These are phyloP conservation scores for Idaea aversata DNA, from an alignment of 2,888 invertebrate species.

Conservation along the genomic window DNA sequence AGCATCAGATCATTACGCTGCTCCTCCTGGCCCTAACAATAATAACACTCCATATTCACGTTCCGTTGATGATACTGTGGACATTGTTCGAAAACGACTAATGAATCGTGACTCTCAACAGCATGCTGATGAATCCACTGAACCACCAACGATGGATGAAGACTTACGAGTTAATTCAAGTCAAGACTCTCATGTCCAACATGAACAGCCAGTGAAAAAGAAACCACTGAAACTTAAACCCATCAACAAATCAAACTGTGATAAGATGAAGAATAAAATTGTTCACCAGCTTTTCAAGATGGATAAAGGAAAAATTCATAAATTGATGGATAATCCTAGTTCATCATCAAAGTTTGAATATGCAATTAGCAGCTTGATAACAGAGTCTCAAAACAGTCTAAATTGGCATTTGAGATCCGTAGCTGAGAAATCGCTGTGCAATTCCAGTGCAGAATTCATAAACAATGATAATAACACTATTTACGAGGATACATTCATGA, in stretches of 20 bases:
- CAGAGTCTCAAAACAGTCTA: slow-evolving; percentile 73
- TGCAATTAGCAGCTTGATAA: slow-evolving; percentile 73
- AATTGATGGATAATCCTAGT: slow-evolving; percentile 72
- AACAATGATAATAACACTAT: slow-evolving; percentile 82
- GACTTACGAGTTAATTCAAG: slow-evolving; percentile 29
- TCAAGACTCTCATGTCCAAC: slow-evolving; percentile 32
- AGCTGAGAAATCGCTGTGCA: slow-evolving; percentile 70
- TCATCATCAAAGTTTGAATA: slow-evolving; percentile 77
- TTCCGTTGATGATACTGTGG: slow-evolving; percentile 71
- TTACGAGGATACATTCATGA: slow-evolving; percentile 88
- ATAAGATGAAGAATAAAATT: slow-evolving; percentile 73
- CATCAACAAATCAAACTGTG: slow-evolving; percentile 57
- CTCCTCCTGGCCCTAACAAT: slow-evolving; percentile 54
- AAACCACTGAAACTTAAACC: slow-evolving; percentile 46
- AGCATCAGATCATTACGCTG: slow-evolving; percentile 69
- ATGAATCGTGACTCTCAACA: slow-evolving; percentile 57
- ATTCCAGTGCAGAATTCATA: slow-evolving; percentile 70
- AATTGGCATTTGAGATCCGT: slow-evolving; percentile 68
- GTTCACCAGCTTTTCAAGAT: slow-evolving; percentile 74
- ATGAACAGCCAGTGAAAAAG: slow-evolving; percentile 51
- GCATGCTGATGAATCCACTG: slow-evolving; percentile 32
- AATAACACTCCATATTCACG: slow-evolving; percentile 62
- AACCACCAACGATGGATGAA: slow-evolving; percentile 35
- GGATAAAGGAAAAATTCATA: slow-evolving; percentile 74
- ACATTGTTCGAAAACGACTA: slow-evolving; percentile 62